phyloP scores from a whole-genome alignment of 2,797 vertebrate genomes.

The Sebastes matsubarae region DNA sequence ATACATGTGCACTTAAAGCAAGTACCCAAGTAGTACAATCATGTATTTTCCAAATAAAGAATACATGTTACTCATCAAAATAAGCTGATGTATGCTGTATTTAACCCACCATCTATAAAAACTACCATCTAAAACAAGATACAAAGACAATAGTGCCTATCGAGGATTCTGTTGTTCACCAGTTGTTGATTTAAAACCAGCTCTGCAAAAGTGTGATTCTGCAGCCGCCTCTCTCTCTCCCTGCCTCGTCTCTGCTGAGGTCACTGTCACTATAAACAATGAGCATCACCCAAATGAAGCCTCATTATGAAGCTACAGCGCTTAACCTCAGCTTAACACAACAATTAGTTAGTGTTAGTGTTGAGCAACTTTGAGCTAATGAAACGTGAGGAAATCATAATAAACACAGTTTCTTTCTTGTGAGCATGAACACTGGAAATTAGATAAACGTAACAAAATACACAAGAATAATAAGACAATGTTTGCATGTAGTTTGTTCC shows the following conservation, averaged over 20 bases:
- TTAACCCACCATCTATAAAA: neutral
- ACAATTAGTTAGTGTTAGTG: neutral
- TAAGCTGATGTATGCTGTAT: neutral
- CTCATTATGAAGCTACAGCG: neutral
- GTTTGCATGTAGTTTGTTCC: neutral
- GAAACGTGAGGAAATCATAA: neutral
- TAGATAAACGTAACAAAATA: neutral
- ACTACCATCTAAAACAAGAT: neutral
- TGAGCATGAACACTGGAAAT: neutral
- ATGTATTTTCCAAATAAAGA: neutral
- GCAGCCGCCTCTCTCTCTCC: neutral
- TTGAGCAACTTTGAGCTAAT: neutral
- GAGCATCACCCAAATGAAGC: neutral
- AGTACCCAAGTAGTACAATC: neutral
- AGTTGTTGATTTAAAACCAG: no score
- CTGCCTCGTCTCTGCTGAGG: neutral
- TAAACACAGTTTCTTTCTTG: neutral
- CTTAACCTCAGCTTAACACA: neutral
- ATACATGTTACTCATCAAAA: neutral
- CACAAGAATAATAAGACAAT: neutral
- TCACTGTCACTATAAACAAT: neutral
- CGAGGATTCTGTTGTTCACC: neutral
- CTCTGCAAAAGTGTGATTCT: neutral
- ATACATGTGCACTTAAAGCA: neutral
- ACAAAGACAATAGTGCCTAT: neutral